Evolutionary conservation across 2,113 vertebrate species (phyloP).

Genomic region (Notechis scutatus): DNA sequence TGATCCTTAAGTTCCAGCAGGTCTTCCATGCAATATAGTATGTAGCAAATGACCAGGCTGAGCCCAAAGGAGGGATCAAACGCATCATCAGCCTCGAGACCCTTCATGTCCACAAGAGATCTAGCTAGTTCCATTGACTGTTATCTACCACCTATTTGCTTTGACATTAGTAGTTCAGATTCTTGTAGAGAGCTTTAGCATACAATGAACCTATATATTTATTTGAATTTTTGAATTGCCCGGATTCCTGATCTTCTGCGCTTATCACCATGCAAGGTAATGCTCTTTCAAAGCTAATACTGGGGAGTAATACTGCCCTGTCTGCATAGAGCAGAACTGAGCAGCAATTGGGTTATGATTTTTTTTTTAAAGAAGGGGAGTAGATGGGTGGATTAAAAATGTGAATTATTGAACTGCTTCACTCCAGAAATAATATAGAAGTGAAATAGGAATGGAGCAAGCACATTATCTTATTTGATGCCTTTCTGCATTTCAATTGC

Average conservation of each 20-base stretch:
- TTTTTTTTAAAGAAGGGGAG: too few species aligned
- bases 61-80: too few species aligned
- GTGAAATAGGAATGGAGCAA: too few species aligned
- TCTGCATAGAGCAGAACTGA: too few species aligned
- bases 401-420: too few species aligned
- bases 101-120: background rate
- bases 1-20: background rate
- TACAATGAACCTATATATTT: background rate
- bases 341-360: too few species aligned
- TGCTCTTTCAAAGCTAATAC: background rate
- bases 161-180: background rate
- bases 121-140: background rate
- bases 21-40: background rate
- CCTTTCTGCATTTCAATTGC: too few species aligned
- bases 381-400: too few species aligned
- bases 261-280: background rate
- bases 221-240: background rate
- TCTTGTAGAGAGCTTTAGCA: background rate
- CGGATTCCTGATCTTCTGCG: background rate
- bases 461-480: too few species aligned
- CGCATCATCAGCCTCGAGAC: too few species aligned
- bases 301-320: background rate
- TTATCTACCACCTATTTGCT: background rate
- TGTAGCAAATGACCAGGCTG: too few species aligned
- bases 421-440: too few species aligned